phyloP scores from a whole-genome alignment of 2,888 invertebrate genomes.

The Cordilura impudica region DNA sequence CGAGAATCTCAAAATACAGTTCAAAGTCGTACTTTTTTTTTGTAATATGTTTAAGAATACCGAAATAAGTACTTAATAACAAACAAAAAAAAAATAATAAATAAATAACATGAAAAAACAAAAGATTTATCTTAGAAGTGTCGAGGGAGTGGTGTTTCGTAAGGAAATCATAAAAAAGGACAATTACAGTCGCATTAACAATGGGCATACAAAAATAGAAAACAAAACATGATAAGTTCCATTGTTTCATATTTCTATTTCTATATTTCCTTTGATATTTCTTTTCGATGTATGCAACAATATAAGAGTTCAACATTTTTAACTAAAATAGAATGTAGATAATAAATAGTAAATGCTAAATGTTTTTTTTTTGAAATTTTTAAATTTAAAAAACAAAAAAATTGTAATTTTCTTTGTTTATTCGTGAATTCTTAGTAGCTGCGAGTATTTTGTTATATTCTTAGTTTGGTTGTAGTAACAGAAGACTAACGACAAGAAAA shows the following conservation, averaged over 20 bases:
- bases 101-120: neutral
- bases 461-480: neutral
- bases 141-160: neutral
- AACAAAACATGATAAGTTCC: constrained; percentile 38
- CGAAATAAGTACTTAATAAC: too few relatives aligned
- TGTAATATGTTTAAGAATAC: too few relatives aligned
- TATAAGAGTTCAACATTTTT: constrained; percentile 12
- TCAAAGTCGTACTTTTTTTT: too few relatives aligned
- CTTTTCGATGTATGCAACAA: neutral
- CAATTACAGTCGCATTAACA: constrained; percentile 29
- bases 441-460: neutral
- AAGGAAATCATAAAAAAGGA: constrained; percentile 1
- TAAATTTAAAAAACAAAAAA: constrained; percentile 1
- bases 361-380: too few relatives aligned
- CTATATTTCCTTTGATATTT: neutral
- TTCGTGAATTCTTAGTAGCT: neutral
- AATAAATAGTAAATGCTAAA: constrained; percentile 25
- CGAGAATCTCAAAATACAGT: too few relatives aligned
- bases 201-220: constrained; percentile 41
- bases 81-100: neutral
- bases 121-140: neutral
- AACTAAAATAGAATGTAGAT: constrained; percentile 21
- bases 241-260: constrained; percentile 33
- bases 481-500: constrained; percentile 2
- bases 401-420: neutral